A percentile compares a stretch with the other conserved stretches of the same genome.
phyloP scores from a whole-genome alignment of 2,888 invertebrate species.

The Gymnosoma rotundatum region DNA sequence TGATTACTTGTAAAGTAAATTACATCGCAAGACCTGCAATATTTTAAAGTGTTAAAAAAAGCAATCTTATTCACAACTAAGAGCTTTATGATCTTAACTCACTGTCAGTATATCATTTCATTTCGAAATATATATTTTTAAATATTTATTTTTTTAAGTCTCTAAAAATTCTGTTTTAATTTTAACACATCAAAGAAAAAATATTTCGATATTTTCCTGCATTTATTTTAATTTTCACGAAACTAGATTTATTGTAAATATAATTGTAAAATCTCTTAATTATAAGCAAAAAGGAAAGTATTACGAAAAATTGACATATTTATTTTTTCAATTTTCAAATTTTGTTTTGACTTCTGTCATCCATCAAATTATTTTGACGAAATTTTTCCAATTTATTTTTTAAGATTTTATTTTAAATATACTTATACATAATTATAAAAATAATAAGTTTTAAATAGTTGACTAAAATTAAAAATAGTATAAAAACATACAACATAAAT shows the following conservation, averaged over 20 bases:
- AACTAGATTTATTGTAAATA: slow-evolving; percentile 36
- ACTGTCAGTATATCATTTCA: background rate
- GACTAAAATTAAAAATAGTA: slow-evolving; percentile 62
- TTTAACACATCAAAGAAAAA: background rate
- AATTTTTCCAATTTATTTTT: slow-evolving; percentile 24
- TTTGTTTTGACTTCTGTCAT: slow-evolving; percentile 10
- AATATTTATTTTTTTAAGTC: background rate
- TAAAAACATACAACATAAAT: slow-evolving; percentile 54
- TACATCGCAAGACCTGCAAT: too few species aligned
- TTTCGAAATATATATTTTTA: background rate
- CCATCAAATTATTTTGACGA: slow-evolving; percentile 11
- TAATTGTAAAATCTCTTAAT: slow-evolving; percentile 43
- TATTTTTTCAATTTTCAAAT: background rate
- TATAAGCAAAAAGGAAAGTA: slow-evolving; percentile 36
- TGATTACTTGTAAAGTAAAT: too few species aligned
- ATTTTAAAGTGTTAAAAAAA: too few species aligned
- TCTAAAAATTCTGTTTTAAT: background rate
- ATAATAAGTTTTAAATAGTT: slow-evolving; percentile 67
- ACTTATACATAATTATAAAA: slow-evolving; percentile 47
- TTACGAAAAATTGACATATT: slow-evolving; percentile 12
- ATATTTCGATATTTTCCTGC: background rate
- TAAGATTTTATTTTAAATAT: slow-evolving; percentile 60
- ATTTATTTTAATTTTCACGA: background rate
- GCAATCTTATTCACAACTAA: background rate
- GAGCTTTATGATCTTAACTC: background rate